These are phyloP conservation scores for Gadus macrocephalus DNA, from an alignment of 2,113 vertebrate species.

Conservation along the genomic window DNA sequence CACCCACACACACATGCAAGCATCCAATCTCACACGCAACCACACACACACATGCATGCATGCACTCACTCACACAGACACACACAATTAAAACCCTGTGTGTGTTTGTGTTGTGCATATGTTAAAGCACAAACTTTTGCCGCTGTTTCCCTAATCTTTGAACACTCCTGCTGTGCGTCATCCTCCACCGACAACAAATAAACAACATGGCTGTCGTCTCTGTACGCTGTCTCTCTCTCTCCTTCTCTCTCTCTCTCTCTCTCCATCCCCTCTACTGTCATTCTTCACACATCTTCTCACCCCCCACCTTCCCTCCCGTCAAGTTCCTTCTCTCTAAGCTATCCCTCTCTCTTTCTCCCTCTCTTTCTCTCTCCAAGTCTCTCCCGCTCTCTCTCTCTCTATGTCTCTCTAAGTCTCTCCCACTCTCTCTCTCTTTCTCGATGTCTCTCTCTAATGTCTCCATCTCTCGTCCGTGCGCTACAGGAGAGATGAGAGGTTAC, in stretches of 20 bases:
- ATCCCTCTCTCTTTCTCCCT: conserved; percentile 10
- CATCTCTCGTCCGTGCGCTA: background rate
- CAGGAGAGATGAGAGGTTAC: background rate
- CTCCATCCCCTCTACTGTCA: conserved; percentile 17
- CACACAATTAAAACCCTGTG: background rate
- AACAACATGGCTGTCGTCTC: background rate
- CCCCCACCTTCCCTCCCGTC: background rate
- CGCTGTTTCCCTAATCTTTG: background rate
- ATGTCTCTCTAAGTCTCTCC: too few relatives aligned
- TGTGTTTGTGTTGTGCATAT: background rate
- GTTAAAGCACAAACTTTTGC: background rate
- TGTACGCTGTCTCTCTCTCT: conserved; percentile 7
- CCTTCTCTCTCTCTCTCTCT: conserved; percentile 16
- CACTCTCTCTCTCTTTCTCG: background rate
- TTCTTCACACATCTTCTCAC: conserved; percentile 4
- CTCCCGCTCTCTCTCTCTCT: background rate
- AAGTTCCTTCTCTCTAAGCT: background rate
- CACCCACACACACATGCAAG: background rate
- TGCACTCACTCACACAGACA: background rate
- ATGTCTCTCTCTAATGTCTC: background rate
- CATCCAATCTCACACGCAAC: background rate
- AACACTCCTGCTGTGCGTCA: background rate
- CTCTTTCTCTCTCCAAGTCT: background rate
- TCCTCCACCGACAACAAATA: background rate
- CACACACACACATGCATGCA: background rate